Evolutionary conservation across 2,113 vertebrate genomes (phyloP).

Genomic region (Epinephelus moara): DNA sequence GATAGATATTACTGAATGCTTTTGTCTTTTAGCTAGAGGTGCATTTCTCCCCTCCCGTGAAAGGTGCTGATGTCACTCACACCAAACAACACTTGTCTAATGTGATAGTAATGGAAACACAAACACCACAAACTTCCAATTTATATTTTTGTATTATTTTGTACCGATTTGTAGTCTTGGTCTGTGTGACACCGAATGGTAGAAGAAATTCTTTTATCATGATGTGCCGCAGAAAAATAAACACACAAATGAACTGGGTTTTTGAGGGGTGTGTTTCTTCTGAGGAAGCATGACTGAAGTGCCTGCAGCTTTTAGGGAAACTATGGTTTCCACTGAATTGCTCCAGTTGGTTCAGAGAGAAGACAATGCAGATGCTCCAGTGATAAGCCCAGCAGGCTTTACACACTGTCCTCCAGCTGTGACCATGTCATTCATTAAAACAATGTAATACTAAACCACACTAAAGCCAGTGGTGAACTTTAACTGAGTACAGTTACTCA

Average conservation of each 20-base stretch:
- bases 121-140: slow-evolving; percentile 56
- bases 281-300: background rate
- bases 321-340: background rate
- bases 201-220: slow-evolving; percentile 62
- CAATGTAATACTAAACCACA: background rate
- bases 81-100: slow-evolving; percentile 55
- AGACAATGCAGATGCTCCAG: slow-evolving; percentile 21
- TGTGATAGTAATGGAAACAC: slow-evolving; percentile 52
- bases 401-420: slow-evolving; percentile 41
- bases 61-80: slow-evolving; percentile 53
- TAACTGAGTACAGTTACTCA: background rate
- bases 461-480: background rate
- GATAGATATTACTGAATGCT: slow-evolving; percentile 53
- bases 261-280: slow-evolving; percentile 44
- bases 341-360: slow-evolving; percentile 3
- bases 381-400: slow-evolving; percentile 28
- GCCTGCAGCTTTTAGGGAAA: slow-evolving; percentile 24
- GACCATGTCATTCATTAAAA: slow-evolving; percentile 32
- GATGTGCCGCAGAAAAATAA: slow-evolving; percentile 73
- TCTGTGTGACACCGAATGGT: slow-evolving; percentile 70
- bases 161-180: slow-evolving; percentile 67
- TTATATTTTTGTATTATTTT: slow-evolving; percentile 79
- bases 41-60: slow-evolving; percentile 18
- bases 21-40: slow-evolving; percentile 53
- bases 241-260: slow-evolving; percentile 57